phyloP scores from a whole-genome alignment of 2,797 vertebrate genomes.

The Mormyrus proboscirostris region DNA sequence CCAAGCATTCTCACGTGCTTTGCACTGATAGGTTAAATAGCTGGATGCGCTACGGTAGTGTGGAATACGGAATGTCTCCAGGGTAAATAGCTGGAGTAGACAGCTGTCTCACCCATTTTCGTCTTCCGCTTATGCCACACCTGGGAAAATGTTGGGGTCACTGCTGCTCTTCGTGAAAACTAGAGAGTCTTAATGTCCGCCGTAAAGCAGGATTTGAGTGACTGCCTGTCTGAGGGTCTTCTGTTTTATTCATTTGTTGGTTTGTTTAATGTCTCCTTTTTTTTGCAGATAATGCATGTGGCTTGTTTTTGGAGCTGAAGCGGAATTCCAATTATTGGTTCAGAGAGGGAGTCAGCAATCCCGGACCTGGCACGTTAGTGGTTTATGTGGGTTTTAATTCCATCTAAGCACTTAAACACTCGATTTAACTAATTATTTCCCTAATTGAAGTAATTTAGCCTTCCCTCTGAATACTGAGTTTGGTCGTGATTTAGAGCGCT shows the following conservation, averaged over 20 bases:
- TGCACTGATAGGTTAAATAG: slow-evolving; percentile 10
- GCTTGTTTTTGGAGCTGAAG: background rate
- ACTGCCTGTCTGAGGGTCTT: too few relatives aligned
- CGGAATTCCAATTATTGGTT: background rate
- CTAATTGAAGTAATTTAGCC: slow-evolving; percentile 13
- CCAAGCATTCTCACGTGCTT: background rate
- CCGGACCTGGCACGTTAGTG: background rate
- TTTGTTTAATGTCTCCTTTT: background rate
- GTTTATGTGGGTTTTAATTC: background rate
- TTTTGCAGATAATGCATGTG: background rate
- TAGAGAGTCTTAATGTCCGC: background rate
- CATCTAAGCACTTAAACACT: slow-evolving; percentile 14
- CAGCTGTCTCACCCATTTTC: slow-evolving; percentile 6
- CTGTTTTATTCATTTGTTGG: background rate
- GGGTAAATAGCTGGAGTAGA: slow-evolving; percentile 6
- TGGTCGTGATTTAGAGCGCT: background rate
- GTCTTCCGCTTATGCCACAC: background rate
- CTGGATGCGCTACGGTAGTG: background rate
- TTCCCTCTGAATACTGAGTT: background rate
- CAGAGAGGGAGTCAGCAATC: background rate
- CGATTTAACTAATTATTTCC: slow-evolving; percentile 18
- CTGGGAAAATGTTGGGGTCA: background rate
- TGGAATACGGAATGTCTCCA: background rate
- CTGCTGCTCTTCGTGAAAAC: background rate
- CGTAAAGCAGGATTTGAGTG: background rate